Evolutionary conservation across 2,797 vertebrate genomes (phyloP), one percentile per base, ranked within the genome.

Genomic region (Peromyscus aztecus): DNA sequence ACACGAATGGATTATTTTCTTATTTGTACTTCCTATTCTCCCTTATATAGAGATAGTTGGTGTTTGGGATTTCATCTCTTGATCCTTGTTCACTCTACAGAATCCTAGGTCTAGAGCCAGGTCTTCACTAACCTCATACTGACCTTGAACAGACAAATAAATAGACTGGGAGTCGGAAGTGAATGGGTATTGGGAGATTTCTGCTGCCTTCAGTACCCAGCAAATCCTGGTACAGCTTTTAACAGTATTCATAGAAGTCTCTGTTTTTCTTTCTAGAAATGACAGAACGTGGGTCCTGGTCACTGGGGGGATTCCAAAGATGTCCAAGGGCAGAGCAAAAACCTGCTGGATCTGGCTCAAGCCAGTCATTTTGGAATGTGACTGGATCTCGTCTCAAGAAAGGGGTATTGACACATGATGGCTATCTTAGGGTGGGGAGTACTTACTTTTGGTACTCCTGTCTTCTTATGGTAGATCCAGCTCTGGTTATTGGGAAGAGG

Each of bases 261-360:
- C 55, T 87, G 24, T 95, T 95, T 40, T 97, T 94, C 52, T 94
- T 27, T 82, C 14, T 91, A 97, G 97, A 95, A 90, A 75, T n/a
- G n/a, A 31, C 37, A 37, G 69, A 84, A 0, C 55, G 0, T 80
- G 82, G 27, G 43, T 13, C 78, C 46, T 3, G 0, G 63, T 49
- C 81, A 37, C 21, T 52, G 24, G 10, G 37, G 46, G 4, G 2
- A 10, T 43, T 59, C 81, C 95, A 77, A 24, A 49, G 0, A 40
- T 7, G 0, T 63, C 90, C 91, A 43, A 96, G 86, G 19, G 21
- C 59, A 69, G 94, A 96, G 17, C 1, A 69, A 59, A 97, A 96
- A 49, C 0, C 34, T 88, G 0, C 52, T 69, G 77, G 43, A 46
- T 63, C 73, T 81, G 31, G 31, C 85, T 16, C 17, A 61, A 11